Conservation (phyloP, 2,888 invertebrate species). For the Rhamphomyia laevipes region DNA sequence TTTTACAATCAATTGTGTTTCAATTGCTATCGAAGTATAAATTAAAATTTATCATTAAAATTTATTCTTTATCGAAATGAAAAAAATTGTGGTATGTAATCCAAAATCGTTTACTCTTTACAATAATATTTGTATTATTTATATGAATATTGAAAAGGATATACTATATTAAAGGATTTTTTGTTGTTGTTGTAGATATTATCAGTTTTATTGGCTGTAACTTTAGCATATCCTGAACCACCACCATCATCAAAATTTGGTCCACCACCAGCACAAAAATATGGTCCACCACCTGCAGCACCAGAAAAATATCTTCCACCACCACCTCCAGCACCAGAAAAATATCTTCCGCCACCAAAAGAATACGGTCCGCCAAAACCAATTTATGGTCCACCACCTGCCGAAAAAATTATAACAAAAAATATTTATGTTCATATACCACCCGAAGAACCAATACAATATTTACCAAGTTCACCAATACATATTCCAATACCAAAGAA, state of each 20-base stretch:
- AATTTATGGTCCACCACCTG: conserved; percentile 32
- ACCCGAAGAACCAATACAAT: conserved; percentile 41
- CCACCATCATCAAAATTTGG: conserved; percentile 28
- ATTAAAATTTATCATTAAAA: background rate
- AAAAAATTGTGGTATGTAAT: background rate
- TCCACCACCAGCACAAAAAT: conserved; percentile 20
- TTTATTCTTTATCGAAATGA: background rate
- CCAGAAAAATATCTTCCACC: conserved; percentile 25
- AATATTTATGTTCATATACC: conserved; percentile 45
- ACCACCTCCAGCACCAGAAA: conserved; percentile 21
- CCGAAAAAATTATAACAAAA: conserved; percentile 33
- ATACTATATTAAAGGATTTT: background rate
- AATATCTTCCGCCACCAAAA: conserved; percentile 23
- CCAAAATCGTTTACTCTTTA: too few species aligned
- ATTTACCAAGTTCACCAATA: conserved; percentile 34
- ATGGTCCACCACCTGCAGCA: conserved; percentile 27
- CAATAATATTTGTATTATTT: too few species aligned
- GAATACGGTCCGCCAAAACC: conserved; percentile 32
- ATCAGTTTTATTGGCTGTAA: conserved; percentile 32
- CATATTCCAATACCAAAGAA: conserved; percentile 40
- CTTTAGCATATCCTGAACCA: conserved; percentile 37
- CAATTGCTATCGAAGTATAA: background rate
- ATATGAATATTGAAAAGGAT: too few species aligned
- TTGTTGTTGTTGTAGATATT: conserved; percentile 23
- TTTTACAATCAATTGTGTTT: background rate